Evolutionary conservation across 2,797 vertebrate species (phyloP), one percentile per base, ranked within the genome.

Genomic region (Benthosema pterotum): DNA sequence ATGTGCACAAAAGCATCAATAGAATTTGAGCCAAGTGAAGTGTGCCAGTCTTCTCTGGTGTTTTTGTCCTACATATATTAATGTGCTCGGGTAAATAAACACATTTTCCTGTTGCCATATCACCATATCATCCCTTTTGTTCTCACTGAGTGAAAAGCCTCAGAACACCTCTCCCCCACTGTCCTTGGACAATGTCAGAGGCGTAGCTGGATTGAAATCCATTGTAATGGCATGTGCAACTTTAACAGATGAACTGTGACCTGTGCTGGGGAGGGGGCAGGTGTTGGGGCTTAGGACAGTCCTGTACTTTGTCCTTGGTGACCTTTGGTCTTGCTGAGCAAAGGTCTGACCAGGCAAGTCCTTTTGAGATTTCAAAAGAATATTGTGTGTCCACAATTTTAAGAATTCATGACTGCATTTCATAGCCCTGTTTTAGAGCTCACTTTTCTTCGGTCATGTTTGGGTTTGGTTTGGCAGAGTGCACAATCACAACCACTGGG

Each of bases 311-410:
- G 38, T 68, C 61, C 56, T 49, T 4, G 0, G 16, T 63, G 43
- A 78, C 64, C 46, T 73, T 51, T 77, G 46, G 65, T 66, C 69
- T 56, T 0, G 0, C 0, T 32, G 32, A 32, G 18, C 63, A 32
- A 19, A 59, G 45, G 42, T 42, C 32, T 42, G 42, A 12, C 56
- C 13, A 0, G 3, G 13, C 42, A 58, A n/a, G 8, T 4, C 18
- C 13, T 14, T 17, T 42, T 22, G 25, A 42, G 38, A 25, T 60
- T 13, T 22, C 8, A 16, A 45, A 45, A 38, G 49, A 61, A 61
- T 52, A 42, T 43, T 16, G 1, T 52, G 60, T 43, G 17, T 9
- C 47, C 47, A 49, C 15, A 49, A 49, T 49, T 49, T 16, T 2
- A 8, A 28, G 28, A 28, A 3, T 28, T 28, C 7, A 28, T 5